Evolutionary conservation across 2,888 invertebrate genomes (phyloP), one percentile per base, ranked within the genome.

Genomic region (Ethmia dodecea): DNA sequence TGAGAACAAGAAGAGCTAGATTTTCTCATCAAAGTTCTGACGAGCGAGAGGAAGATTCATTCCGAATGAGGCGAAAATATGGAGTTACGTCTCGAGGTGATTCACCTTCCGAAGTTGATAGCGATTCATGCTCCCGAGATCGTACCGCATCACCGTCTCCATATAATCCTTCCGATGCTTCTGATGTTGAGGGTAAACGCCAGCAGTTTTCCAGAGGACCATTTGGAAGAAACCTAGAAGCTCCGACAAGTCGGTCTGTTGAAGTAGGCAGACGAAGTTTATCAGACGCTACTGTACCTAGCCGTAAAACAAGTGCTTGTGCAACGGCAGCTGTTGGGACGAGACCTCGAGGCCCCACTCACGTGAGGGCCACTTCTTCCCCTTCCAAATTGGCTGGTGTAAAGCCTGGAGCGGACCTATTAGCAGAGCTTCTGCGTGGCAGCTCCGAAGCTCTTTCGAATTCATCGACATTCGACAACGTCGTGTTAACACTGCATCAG

Each of bases 331-430:
- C 70, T 14, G 59, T 67, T 25, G 70, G 70, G 37, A 60, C 62
- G 4, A 74, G 78, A 38, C 70, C 84, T 53, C 84, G 87, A 47
- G 88, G 83, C 33, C 84, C 89, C 2, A 80, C 88, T 13, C 94
- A 94, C 70, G 93, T 93, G 49, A 77, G 94, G 49, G 93, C 93
- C 4, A 93, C 93, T 10, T 94, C 93, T 5, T 93, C 93, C 49
- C 94, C 94, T 18, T 93, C 92, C 11, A 93, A 94, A 68, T 83
- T 94, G 46, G 92, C 91, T 57, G 91, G 91, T 41, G 81, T 81
- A 35, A 75, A 78, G 41, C 76, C 83, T 3, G 80, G 78, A 14
- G 75, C 71, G 1, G 93, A 94, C 62, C 78, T 94, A 40, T 83
- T 94, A 40, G 93, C 93, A 28, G 93, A 94, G 66, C 79, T 94